A percentile compares a stretch with the other conserved stretches of the same genome.
Conservation (phyloP, 1,140 invertebrate species). For the Brachionus calyciflorus region DNA sequence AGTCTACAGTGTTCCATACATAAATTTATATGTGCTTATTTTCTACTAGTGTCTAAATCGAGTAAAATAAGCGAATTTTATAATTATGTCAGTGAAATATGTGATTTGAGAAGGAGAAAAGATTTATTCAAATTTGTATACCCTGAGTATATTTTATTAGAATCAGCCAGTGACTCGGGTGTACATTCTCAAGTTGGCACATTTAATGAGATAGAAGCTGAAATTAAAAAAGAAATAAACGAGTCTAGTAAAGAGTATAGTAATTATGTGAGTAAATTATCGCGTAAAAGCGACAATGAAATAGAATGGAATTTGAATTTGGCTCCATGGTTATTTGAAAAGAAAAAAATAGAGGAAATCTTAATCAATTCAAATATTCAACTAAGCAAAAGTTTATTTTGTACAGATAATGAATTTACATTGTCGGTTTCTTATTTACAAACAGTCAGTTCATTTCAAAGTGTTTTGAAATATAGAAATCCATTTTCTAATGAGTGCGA, state of each 20-base stretch:
- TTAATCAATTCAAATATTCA: background rate
- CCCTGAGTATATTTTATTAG: conserved; percentile 41
- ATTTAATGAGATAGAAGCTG: conserved; percentile 31
- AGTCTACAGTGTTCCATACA: conserved; percentile 26
- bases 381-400: background rate
- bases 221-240: background rate
- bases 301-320: background rate
- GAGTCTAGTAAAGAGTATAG: background rate
- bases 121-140: conserved; percentile 41
- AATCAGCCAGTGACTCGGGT: conserved; percentile 9
- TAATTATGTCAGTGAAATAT: conserved; percentile 23
- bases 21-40: conserved; percentile 41
- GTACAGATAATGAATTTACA: background rate
- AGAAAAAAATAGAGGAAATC: conserved; percentile 2
- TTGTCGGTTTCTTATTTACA: background rate
- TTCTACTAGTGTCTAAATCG: conserved; percentile 16
- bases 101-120: background rate
- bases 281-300: background rate
- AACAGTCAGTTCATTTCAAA: background rate
- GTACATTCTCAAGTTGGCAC: conserved; percentile 3
- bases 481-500: conserved; percentile 6
- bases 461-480: background rate
- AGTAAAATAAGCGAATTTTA: background rate
- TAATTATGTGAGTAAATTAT: background rate
- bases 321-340: conserved; percentile 26